These are phyloP conservation scores for Unio delphinus DNA, from an alignment of 2,888 invertebrate species.

Conservation along the genomic window DNA sequence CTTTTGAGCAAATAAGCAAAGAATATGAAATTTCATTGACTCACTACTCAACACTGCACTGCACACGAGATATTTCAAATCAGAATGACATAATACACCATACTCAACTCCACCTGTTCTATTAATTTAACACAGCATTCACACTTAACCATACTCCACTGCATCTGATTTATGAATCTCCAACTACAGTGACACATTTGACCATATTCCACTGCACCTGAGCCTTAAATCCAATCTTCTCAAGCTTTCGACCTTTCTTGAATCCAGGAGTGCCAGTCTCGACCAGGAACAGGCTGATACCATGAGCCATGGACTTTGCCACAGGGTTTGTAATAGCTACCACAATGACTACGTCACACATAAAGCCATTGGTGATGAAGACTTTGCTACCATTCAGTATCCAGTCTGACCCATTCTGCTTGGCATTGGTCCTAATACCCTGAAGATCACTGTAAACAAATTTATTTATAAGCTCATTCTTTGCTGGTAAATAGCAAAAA, in stretches of 20 bases:
- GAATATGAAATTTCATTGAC: no score
- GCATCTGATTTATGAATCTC: constrained; percentile 41
- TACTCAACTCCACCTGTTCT: no score
- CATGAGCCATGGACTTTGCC: constrained; percentile 71
- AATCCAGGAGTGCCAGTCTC: constrained; percentile 72
- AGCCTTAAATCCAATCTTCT: constrained; percentile 72
- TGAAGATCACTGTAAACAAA: constrained; percentile 70
- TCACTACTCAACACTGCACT: no score
- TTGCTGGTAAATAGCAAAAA: no score
- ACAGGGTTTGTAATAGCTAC: constrained; percentile 71
- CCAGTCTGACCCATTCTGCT: constrained; percentile 71
- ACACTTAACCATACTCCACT: not conserved
- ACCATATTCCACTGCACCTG: constrained; percentile 42
- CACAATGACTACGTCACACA: constrained; percentile 71
- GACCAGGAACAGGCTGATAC: constrained; percentile 72
- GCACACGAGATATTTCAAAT: no score
- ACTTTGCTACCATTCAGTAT: constrained; percentile 73
- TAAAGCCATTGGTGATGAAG: constrained; percentile 72
- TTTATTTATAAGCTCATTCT: no score
- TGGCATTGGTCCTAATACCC: constrained; percentile 71
- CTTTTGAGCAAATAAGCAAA: no score
- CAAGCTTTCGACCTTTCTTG: constrained; percentile 70
- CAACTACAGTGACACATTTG: no score
- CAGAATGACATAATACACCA: no score
- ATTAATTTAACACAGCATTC: no score